Evolutionary conservation across 2,113 vertebrate genomes (phyloP), one percentile per base, ranked within the genome.

Genomic region (Callospermophilus lateralis): DNA sequence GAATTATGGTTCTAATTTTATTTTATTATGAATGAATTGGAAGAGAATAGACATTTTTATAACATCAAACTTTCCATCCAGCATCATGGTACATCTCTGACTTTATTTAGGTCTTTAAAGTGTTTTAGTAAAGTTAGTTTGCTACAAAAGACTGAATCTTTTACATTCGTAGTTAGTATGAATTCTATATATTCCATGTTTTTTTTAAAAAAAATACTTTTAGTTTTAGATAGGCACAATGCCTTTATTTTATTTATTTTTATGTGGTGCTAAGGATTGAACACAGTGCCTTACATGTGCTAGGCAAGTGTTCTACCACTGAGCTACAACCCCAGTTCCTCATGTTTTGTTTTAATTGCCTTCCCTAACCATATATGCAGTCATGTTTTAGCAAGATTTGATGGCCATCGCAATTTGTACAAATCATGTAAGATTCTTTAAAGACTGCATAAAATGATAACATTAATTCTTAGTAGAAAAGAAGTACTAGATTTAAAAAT

Each of bases 11-110:
- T 84, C 20, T 86, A 65, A 81, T 90, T 93, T 73, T 24, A 68
- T 81, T 93, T 80, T 55, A 90, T 53, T 93, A 53, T 68, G 53
- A 81, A 76, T 85, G 58, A 61, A 86, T n/a, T 90, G 48, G 86
- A 93, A 93, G 74, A 76, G 68, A 61, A 86, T 0, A 15, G 48
- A 77, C 22, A 34, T 81, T 90, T 81, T 93, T 93, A 76, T 88
- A 76, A 81, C 15, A 42, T 58, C 39, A 34, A 70, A 45, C 4
- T 90, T 90, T 95, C n/a, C 17, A 42, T 15, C 3, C 22, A 70
- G 17, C 19, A 51, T 39, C 11, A 61, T n/a, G 37, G 20, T 19
- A 67, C 53, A 10, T 88, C 39, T 87, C 51, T 61, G 37, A 61
- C 68, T 72, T 53, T 79, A 28, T 48, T 79, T 65, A 85, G 37